Percentiles rank a stretch among this genome's conserved stretches.
phyloP scores from a whole-genome alignment of 2,888 invertebrate species.

The Yponomeuta evonymella region DNA sequence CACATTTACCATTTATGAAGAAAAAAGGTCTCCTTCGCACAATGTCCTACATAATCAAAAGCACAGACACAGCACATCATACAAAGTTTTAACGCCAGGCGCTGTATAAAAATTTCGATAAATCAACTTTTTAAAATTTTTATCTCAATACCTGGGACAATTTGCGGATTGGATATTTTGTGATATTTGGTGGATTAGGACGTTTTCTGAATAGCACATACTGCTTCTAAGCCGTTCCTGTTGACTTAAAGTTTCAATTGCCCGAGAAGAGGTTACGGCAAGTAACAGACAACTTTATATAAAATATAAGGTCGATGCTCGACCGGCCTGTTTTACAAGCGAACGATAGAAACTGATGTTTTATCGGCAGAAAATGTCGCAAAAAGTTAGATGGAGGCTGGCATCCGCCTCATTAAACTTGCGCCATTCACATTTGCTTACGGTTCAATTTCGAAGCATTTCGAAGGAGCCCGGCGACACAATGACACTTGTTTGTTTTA shows the following conservation, averaged over 20 bases:
- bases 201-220: no score
- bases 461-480: conserved; percentile 32
- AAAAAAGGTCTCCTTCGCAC: no score
- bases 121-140: no score
- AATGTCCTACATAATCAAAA: no score
- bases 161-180: no score
- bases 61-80: no score
- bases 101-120: no score
- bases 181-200: no score
- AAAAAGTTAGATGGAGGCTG: conserved; percentile 44
- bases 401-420: conserved; percentile 58
- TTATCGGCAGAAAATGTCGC: conserved; percentile 38
- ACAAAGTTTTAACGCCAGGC: no score
- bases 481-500: conserved; percentile 59
- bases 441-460: conserved; percentile 46
- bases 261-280: neutral
- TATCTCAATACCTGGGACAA: no score
- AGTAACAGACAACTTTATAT: neutral
- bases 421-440: conserved; percentile 57
- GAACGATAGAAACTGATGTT: conserved; percentile 11
- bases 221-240: neutral
- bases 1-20: no score
- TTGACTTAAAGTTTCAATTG: neutral
- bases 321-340: neutral
- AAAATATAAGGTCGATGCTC: neutral